Evolutionary conservation across 2,797 vertebrate species (phyloP), one percentile per base, ranked within the genome.

Genomic region (Molossus alvarezi): DNA sequence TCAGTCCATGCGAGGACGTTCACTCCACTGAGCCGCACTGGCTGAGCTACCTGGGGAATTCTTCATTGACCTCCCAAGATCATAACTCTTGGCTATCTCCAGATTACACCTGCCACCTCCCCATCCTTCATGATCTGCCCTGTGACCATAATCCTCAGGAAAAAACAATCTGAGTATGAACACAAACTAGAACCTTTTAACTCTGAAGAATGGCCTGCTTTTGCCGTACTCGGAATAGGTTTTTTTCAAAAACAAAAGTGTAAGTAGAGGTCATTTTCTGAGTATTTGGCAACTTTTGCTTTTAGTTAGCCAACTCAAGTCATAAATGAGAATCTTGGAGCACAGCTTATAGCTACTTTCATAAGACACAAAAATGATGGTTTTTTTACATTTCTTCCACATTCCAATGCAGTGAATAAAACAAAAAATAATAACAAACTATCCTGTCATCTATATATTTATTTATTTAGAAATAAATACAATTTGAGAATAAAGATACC

Each of bases 331-430:
- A 37, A 45, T 25, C 6, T 25, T 62, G 33, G 73, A 25, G 2
- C 51, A 64, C 9, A 92, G 23, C 13, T 29, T 29, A 13, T 25
- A 41, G 29, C 71, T 82, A 51, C 29, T 3, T 45, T 95, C n/a
- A 6, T 51, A 29, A 64, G 25, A 64, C 62, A 2, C 5, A 83
- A 20, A 25, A 60, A 45, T 29, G 10, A 20, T 4, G n/a, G 27
- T 53, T 73, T 33, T 67, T 75, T 55, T n/a, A 25, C 15, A 37
- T 65, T 71, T 79, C 60, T 71, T 75, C n/a, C 83, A 85, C 33
- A 60, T 73, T 88, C 33, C 23, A 48, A 17, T 17, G 55, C 37
- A 92, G 72, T 84, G 15, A 94, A 51, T 18, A 58, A 95, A 92
- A 77, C 29, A 83, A 29, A 89, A 65, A 48, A 53, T 65, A 62